Base-by-base conservation (phyloP, 2,797 vertebrate species). In the Neopelma chrysocephalum region DNA sequence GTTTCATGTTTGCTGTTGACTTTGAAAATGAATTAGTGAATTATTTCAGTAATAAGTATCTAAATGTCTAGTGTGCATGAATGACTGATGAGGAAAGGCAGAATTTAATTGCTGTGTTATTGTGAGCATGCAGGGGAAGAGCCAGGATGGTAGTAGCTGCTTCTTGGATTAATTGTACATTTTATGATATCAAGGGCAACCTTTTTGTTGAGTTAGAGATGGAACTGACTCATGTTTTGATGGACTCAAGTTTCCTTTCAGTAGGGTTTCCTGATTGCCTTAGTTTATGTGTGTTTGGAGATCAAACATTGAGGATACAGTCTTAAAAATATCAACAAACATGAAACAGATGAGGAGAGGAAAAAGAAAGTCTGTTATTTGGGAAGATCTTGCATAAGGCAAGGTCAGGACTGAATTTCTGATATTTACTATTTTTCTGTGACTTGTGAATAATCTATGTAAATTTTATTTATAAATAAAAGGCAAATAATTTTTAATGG, bases 391-490 rank as follows among this genome's bases (percentile, higher is more conserved):
- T 45, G 20, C 42, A 87, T 50, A 43, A 82, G 32, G 50, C 54
- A 93, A 90, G 58, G 54, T 78, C 13, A 86, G 16, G 54, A 88
- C 53, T 51, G 75, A 58, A 88, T 94, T 94, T 87, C 78, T 87
- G 17, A 32, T 82, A 54, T 86, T 90, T 86, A 45, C 14, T 66
- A n/a, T 7, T 87, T 87, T 90, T 61, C 62, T 92, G n/a, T 69
- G n/a, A 43, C 38, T 89, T 80, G 53, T 68, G 76, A 94, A 69
- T 93, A 51, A 83, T 47, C 69, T 69, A 54, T 78, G 57, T 54
- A 94, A 61, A 89, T 87, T 82, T 69, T 88, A 89, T 92, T 93
- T 94, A 51, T 71, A 88, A 94, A 89, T 45, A 93, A 82, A 90
- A 91, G 61, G 26, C 58, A 91, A 90, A 75, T 82, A 70, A 51